Percentiles rank a stretch among this genome's conserved stretches.
These are phyloP conservation scores for Zaprionus ornatus DNA, from an alignment of 1,140 invertebrate species.

Conservation along the genomic window DNA sequence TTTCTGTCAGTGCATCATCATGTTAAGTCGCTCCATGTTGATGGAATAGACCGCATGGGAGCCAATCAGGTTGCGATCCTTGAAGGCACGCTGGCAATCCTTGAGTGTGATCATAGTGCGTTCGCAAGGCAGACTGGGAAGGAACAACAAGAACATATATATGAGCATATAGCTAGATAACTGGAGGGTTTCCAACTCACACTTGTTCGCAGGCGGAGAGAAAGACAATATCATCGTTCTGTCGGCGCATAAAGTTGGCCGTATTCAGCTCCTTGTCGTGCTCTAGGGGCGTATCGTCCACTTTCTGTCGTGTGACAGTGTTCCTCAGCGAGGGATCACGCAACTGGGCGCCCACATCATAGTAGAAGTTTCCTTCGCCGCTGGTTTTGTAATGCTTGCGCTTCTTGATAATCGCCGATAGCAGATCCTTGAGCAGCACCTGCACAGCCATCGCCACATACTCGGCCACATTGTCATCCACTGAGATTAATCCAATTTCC, in stretches of 20 bases:
- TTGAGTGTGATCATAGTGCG: conserved; percentile 84
- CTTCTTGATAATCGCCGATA: conserved; percentile 88
- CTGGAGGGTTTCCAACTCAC: conserved; percentile 41
- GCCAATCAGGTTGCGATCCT: conserved; percentile 85
- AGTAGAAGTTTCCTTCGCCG: conserved; percentile 88
- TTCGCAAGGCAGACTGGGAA: conserved; percentile 79
- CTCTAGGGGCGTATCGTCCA: conserved; percentile 84
- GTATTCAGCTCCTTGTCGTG: conserved; percentile 85
- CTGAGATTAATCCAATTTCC: conserved; percentile 91
- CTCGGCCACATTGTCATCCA: conserved; percentile 90
- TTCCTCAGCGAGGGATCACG: conserved; percentile 76
- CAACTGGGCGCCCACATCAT: conserved; percentile 88
- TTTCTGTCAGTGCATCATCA: conserved; percentile 84
- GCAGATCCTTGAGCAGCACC: conserved; percentile 90
- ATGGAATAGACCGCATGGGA: conserved; percentile 86
- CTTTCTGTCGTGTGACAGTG: conserved; percentile 77
- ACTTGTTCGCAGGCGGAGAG: conserved; percentile 80
- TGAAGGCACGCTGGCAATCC: conserved; percentile 85
- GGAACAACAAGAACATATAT: background rate
- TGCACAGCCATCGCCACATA: conserved; percentile 90
- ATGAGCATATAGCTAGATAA: background rate
- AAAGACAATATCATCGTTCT: conserved; percentile 83
- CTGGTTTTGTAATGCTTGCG: conserved; percentile 89
- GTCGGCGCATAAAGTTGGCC: conserved; percentile 84
- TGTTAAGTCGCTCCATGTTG: conserved; percentile 86